Base-by-base conservation (phyloP, 2,888 invertebrate species). In the Ectemnius lituratus region DNA sequence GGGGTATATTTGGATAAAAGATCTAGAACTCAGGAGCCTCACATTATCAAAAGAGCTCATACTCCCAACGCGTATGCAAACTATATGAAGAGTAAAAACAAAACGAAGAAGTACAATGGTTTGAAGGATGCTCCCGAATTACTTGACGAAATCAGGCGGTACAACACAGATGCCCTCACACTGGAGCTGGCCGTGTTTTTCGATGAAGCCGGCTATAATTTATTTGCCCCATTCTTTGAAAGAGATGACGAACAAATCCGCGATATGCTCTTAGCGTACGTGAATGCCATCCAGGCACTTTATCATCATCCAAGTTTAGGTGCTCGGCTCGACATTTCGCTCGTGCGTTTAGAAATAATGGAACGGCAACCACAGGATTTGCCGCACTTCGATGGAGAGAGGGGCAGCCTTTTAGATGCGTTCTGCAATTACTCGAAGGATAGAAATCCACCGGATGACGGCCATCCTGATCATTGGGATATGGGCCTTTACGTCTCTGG, bases 231-330 rank as follows among this genome's bases (percentile, higher is more conserved):
- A 0, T 94, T 93, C 86, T 92, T 95, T 76, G 92, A 94, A 78
- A 92, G 93, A 80, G 93, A 94, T 85, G 95, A 95, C 75, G 91
- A 91, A 13, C 93, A 94, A 85, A 90, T 96, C 59, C 92, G 94
- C 47, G 95, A 96, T 86, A 95, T 96, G 94, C 90, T 96, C n/a
- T 88, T 96, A 69, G 96, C 95, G 13, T 96, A 96, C 84, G 92
- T 96, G 82, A 96, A 96, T 88, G 95, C 94, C 81, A 94, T 96
- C 1, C 96, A 96, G 91, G 96, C 96, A 0, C 86, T 96, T n/a
- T 96, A 95, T 86, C 95, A 95, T 88, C 96, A 96, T 88, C 93
- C 94, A 0, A 95, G 95, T 37, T 91, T 96, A 63, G 95, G 95
- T 2, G 92, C 92, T 0, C 91, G 91, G 59, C 92, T 96, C 49